Evolutionary conservation across 2,113 vertebrate genomes (phyloP).

Genomic region (Stigmatopora nigra): DNA sequence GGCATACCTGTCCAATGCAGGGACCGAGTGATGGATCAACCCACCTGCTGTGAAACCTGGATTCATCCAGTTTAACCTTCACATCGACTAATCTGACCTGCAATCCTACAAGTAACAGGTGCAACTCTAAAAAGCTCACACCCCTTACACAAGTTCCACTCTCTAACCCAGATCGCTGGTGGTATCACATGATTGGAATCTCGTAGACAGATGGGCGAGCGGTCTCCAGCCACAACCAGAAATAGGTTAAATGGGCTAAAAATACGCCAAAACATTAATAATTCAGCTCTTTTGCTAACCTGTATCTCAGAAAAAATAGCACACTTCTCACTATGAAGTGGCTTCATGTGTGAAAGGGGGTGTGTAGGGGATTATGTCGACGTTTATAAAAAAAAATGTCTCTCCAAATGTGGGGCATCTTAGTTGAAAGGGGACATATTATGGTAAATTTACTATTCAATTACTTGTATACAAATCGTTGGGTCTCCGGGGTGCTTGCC

Average conservation of each 20-base stretch:
- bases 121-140: constrained; percentile 2
- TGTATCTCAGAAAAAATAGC: constrained; percentile 62
- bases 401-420: neutral
- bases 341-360: constrained; percentile 41
- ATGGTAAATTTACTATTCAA: neutral
- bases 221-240: constrained; percentile 68
- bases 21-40: constrained; percentile 15
- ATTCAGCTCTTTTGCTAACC: constrained; percentile 66
- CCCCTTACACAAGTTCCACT: neutral
- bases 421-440: neutral
- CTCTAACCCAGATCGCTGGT: constrained; percentile 69
- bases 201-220: constrained; percentile 58
- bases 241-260: constrained; percentile 74
- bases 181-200: constrained; percentile 61
- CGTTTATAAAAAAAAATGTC: neutral
- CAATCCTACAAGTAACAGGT: neutral
- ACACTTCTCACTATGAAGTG: constrained; percentile 47
- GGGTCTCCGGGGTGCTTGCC: neutral
- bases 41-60: constrained; percentile 32
- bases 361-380: constrained; percentile 1
- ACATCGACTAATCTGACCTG: constrained; percentile 27
- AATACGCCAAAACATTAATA: constrained; percentile 71
- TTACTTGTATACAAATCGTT: neutral
- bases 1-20: constrained; percentile 51
- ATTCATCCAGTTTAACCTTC: constrained; percentile 39